Conservation (phyloP, 2,888 invertebrate species). For the Melieria omissa region DNA sequence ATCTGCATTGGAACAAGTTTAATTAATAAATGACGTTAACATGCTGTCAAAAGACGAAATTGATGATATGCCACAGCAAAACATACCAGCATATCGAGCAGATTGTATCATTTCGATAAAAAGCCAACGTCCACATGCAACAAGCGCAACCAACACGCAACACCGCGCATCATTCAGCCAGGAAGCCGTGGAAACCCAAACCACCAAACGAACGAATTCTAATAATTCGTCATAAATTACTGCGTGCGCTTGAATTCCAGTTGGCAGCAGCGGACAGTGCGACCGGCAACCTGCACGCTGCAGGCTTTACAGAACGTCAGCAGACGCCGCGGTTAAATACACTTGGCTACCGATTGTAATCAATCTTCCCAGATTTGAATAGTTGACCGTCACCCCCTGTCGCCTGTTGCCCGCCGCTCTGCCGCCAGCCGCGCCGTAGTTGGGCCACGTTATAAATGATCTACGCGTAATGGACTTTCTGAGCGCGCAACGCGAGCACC, state of each 20-base stretch:
- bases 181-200: constrained; percentile 2
- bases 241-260: neutral
- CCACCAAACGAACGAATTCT: constrained; percentile 23
- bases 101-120: neutral
- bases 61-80: constrained; percentile 49
- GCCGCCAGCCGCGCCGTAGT: neutral
- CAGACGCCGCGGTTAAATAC: too few species aligned
- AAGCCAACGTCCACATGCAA: constrained; percentile 11
- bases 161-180: constrained; percentile 1
- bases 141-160: constrained; percentile 27
- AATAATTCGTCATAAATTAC: constrained; percentile 51
- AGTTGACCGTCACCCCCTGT: neutral
- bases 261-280: neutral
- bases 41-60: constrained; percentile 58
- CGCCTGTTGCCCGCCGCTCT: neutral
- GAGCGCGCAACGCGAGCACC: neutral
- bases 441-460: too few species aligned
- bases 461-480: neutral
- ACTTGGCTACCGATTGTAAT: constrained; percentile 64
- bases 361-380: constrained; percentile 54
- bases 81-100: neutral
- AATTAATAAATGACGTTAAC: constrained; percentile 62
- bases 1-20: constrained; percentile 49
- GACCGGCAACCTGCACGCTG: constrained; percentile 22
- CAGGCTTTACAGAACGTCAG: neutral